Conservation (phyloP, 2,797 vertebrate species). For the Onychomys torridus region DNA sequence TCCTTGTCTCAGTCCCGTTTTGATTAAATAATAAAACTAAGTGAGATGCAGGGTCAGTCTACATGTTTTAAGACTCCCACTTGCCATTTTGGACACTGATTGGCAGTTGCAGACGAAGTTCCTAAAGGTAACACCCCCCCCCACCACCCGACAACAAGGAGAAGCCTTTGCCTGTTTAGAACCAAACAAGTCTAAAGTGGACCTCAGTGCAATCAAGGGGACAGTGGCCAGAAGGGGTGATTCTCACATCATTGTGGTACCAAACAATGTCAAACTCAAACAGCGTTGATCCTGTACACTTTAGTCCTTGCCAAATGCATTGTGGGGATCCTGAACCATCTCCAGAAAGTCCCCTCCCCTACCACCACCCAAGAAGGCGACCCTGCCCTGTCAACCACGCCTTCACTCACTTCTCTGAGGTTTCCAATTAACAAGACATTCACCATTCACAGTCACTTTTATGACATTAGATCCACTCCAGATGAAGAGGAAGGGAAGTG, state of each 20-base stretch:
- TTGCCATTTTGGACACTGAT: background rate
- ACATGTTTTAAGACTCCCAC: background rate
- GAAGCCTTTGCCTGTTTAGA: background rate
- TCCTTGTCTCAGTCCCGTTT: conserved; percentile 36
- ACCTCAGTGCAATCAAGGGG: background rate
- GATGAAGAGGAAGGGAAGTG: conserved; percentile 57
- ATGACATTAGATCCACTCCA: conserved; percentile 36
- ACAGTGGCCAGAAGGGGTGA: background rate
- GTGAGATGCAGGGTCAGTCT: background rate
- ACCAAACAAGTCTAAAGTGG: background rate
- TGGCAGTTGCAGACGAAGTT: background rate
- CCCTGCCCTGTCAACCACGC: rapidly evolving
- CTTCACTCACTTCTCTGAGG: background rate
- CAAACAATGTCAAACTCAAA: background rate
- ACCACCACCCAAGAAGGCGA: background rate
- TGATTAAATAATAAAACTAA: conserved; percentile 45
- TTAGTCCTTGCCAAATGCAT: background rate
- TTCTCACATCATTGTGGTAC: background rate
- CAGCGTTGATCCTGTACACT: background rate
- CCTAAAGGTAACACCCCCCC: background rate
- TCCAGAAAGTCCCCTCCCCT: background rate
- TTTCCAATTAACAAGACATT: conserved; percentile 58
- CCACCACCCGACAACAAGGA: background rate
- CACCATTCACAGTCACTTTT: conserved; percentile 33
- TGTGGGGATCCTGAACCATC: background rate